Evolutionary conservation across 2,113 vertebrate genomes (phyloP).

Genomic region (Apteryx owenii): DNA sequence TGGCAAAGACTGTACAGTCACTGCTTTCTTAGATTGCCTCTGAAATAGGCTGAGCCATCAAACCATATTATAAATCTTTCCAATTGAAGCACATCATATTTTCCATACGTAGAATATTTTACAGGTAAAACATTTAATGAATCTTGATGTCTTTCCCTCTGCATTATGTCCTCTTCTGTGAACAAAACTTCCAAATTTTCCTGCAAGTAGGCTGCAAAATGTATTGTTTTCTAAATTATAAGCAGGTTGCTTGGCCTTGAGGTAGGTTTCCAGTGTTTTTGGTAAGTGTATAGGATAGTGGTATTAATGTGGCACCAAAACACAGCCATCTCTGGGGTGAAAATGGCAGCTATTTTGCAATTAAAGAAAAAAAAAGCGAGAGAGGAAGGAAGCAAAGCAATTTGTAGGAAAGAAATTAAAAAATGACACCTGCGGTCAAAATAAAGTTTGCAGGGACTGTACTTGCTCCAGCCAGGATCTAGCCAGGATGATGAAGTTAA

Average conservation of each 20-base stretch:
- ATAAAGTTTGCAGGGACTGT: neutral
- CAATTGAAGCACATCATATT: neutral
- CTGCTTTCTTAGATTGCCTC: neutral
- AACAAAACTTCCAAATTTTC: neutral
- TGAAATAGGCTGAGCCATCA: neutral
- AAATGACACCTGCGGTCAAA: neutral
- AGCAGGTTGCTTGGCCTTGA: neutral
- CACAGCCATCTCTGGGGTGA: neutral
- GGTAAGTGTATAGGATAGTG: neutral
- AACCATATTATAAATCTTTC: neutral
- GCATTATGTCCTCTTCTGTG: neutral
- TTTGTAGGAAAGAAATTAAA: neutral
- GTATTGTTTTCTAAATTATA: neutral
- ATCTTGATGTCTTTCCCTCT: neutral
- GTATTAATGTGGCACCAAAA: neutral
- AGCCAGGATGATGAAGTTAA: neutral
- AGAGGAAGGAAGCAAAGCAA: neutral
- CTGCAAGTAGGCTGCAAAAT: neutral
- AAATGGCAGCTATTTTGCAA: neutral
- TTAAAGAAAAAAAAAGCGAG: neutral
- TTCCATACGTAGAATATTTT: neutral
- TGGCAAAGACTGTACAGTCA: neutral
- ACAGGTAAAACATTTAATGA: neutral
- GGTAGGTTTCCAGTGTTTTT: neutral
- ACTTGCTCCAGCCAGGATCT: neutral